phyloP scores from a whole-genome alignment of 1,140 invertebrate species.

The Bombus impatiens region DNA sequence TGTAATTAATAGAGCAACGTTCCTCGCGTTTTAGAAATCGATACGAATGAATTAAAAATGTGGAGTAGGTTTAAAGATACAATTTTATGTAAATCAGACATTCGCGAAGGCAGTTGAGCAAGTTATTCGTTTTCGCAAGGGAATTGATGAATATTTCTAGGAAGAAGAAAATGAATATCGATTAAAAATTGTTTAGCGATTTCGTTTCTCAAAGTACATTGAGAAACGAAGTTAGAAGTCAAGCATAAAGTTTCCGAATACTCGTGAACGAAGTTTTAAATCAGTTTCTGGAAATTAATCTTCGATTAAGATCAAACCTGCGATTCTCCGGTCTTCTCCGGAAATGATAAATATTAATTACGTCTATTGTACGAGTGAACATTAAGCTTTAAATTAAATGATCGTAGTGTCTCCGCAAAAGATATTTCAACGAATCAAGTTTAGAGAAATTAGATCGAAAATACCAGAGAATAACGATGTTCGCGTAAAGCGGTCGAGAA shows the following conservation, averaged over 20 bases:
- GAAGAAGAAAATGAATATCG: background rate
- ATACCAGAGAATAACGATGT: background rate
- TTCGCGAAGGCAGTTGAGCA: background rate
- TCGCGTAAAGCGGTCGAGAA: background rate
- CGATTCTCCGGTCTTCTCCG: background rate
- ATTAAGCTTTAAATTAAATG: too few relatives aligned
- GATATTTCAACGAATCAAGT: background rate
- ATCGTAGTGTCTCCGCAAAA: too few relatives aligned
- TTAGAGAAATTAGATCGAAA: background rate
- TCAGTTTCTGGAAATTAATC: background rate
- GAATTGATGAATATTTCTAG: background rate
- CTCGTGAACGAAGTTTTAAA: background rate
- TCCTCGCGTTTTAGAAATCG: background rate
- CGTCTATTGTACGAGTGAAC: background rate
- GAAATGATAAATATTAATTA: background rate
- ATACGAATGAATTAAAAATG: background rate
- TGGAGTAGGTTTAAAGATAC: background rate
- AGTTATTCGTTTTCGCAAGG: background rate
- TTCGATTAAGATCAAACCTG: background rate
- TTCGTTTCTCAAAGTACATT: background rate
- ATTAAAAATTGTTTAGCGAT: background rate
- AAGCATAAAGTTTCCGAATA: background rate
- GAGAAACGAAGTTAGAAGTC: background rate
- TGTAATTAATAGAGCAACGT: background rate
- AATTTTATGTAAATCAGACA: background rate